phyloP scores from a whole-genome alignment of 37 sponge, comb jelly and placozoan species.

The Ephydatia muelleri region DNA sequence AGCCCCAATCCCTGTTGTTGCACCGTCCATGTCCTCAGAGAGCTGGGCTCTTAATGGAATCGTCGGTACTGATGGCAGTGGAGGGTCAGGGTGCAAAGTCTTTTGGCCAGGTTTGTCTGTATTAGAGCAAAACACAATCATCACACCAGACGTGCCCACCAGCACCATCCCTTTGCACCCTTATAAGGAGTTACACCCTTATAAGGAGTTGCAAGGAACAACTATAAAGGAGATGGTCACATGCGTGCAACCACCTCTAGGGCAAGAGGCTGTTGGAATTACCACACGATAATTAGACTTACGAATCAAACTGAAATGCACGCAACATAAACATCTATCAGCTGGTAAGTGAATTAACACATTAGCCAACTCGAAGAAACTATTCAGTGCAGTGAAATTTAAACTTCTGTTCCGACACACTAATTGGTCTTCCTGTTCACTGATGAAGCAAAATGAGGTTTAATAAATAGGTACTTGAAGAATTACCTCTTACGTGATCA shows the following conservation, averaged over 20 bases:
- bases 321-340: too few species aligned
- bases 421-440: too few species aligned
- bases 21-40: background rate
- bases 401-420: too few species aligned
- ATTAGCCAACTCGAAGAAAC: too few species aligned
- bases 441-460: too few species aligned
- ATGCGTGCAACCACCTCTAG: background rate
- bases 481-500: too few species aligned
- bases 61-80: background rate
- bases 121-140: background rate
- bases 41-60: background rate
- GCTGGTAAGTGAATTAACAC: too few species aligned
- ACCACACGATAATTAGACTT: too few species aligned
- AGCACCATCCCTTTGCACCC: background rate
- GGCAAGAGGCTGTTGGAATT: too few species aligned
- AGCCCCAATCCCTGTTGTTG: conserved; percentile 1
- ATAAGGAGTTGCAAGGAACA: background rate
- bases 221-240: background rate
- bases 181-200: background rate
- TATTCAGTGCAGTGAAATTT: too few species aligned
- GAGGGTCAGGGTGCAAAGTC: background rate
- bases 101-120: background rate
- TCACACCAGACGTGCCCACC: background rate
- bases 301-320: too few species aligned
- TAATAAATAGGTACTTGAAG: too few species aligned